These are phyloP conservation scores for Merodon equestris DNA, from an alignment of 2,888 invertebrate genomes.

Conservation along the genomic window DNA sequence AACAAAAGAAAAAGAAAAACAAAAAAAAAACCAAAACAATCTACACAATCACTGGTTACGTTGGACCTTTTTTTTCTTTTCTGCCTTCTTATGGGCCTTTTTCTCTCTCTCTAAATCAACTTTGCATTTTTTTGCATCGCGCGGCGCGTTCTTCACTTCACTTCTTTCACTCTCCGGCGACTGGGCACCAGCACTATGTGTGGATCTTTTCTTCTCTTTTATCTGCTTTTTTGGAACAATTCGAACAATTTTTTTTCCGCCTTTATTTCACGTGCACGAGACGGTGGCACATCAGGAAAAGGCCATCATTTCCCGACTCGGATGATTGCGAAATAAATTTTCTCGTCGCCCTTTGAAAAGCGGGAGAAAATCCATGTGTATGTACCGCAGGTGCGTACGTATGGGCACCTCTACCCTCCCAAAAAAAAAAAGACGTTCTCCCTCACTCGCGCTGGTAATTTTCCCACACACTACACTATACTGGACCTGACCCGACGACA, in stretches of 20 bases:
- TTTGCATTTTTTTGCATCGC: constrained; percentile 64
- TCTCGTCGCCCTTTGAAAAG: too few species aligned
- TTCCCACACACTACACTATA: constrained; percentile 14
- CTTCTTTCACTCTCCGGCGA: constrained; percentile 46
- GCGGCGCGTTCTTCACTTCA: constrained; percentile 49
- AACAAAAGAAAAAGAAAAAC: constrained; percentile 4
- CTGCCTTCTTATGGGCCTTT: constrained; percentile 28
- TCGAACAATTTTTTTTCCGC: constrained; percentile 30
- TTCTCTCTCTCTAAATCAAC: constrained; percentile 54
- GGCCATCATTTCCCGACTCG: constrained; percentile 29
- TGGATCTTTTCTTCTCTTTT: constrained; percentile 4
- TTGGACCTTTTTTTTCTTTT: constrained; percentile 37
- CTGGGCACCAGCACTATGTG: constrained; percentile 5
- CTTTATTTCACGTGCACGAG: constrained; percentile 43
- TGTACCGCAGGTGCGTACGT: constrained; percentile 1
- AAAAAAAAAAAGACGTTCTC: too few species aligned
- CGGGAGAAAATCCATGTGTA: too few species aligned
- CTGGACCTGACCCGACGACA: not conserved
- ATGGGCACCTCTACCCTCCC: too few species aligned
- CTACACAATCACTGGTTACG: constrained; percentile 57
- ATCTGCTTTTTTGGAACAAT: constrained; percentile 12
- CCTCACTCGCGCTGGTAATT: too few species aligned
- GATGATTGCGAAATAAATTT: constrained; percentile 22
- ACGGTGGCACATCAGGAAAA: constrained; percentile 18
- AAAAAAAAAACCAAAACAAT: constrained; percentile 12